A percentile compares a stretch with the other conserved stretches of the same genome.
These are phyloP conservation scores for Pangasius krempfi DNA, from an alignment of 2,797 vertebrate genomes.

Conservation along the genomic window DNA sequence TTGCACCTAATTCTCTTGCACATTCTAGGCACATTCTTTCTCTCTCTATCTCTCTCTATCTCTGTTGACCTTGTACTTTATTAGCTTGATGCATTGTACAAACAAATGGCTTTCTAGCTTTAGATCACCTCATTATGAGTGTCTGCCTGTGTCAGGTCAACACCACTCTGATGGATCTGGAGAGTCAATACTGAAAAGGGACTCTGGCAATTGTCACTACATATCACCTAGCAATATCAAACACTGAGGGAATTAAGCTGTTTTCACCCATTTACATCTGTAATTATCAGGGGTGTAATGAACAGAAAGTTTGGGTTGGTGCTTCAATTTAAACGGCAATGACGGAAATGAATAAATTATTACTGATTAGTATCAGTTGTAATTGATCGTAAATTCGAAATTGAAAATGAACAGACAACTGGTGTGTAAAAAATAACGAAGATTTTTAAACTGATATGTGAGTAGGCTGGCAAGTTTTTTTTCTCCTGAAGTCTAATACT, in stretches of 20 bases:
- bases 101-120: slow-evolving; percentile 31
- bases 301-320: not conserved
- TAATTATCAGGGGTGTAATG: not conserved
- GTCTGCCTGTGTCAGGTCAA: slow-evolving; percentile 44
- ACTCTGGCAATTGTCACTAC: slow-evolving; percentile 2
- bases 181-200: slow-evolving; percentile 33
- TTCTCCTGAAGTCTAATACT: not conserved
- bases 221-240: not conserved
- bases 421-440: not conserved
- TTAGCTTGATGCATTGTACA: slow-evolving; percentile 41
- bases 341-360: not conserved
- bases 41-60: not conserved
- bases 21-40: not conserved
- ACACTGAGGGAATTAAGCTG: not conserved
- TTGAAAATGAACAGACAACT: not conserved
- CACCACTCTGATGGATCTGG: slow-evolving; percentile 25
- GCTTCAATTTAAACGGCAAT: not conserved
- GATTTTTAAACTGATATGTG: not conserved
- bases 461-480: not conserved
- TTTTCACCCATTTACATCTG: not conserved
- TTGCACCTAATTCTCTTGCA: not conserved
- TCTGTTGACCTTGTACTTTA: slow-evolving; percentile 47
- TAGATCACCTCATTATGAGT: slow-evolving; percentile 46
- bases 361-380: not conserved
- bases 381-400: not conserved